A percentile compares a stretch with the other conserved stretches of the same genome.
Conservation (phyloP, 2,888 invertebrate genomes). For the Daptonema setosum region DNA sequence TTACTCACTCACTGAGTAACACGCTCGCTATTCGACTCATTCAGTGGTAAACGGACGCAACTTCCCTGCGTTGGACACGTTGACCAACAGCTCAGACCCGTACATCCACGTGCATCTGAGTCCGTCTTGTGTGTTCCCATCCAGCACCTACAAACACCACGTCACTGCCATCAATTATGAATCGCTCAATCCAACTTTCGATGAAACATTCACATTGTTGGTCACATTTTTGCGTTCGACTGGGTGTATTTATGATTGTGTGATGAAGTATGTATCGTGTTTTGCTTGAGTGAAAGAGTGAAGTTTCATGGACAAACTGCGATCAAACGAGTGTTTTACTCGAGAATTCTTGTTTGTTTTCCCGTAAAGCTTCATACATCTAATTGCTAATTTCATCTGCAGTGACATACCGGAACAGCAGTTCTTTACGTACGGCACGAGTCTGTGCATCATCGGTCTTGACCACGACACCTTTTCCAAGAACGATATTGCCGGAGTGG, state of each 20-base stretch:
- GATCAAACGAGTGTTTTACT: too few species aligned
- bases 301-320: too few species aligned
- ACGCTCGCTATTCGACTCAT: too few species aligned
- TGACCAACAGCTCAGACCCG: constrained; percentile 14
- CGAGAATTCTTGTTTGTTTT: too few species aligned
- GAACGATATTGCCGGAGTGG: constrained; percentile 1
- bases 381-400: too few species aligned
- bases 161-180: constrained; percentile 16
- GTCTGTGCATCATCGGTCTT: constrained; percentile 16
- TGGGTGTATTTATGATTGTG: background rate
- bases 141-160: constrained; percentile 12
- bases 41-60: constrained; percentile 12
- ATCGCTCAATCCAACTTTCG: constrained; percentile 15
- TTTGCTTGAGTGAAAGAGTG: too few species aligned
- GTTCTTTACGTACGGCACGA: constrained; percentile 18
- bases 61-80: constrained; percentile 12
- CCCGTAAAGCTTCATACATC: too few species aligned
- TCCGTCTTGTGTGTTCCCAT: constrained; percentile 15
- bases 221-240: background rate
- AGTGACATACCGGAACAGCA: constrained; percentile 15
- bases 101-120: constrained; percentile 19
- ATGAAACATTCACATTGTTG: constrained; percentile 15
- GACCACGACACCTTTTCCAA: constrained; percentile 13
- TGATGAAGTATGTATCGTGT: too few species aligned
- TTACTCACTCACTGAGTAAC: background rate